Evolutionary conservation across 2,888 invertebrate genomes (phyloP).

Genomic region (Drosophila dives): DNA sequence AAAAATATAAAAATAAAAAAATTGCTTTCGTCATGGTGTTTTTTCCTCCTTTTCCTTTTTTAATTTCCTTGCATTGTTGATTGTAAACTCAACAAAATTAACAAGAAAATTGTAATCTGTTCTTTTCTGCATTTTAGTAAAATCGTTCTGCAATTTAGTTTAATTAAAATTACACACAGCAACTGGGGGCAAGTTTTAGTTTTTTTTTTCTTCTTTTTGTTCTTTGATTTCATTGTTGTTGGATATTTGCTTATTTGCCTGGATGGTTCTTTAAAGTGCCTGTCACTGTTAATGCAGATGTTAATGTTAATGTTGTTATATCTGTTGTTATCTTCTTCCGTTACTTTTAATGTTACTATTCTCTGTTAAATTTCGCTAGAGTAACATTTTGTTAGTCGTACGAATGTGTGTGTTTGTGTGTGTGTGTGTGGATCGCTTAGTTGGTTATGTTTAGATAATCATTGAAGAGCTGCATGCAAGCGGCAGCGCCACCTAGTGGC

Average conservation of each 20-base stretch:
- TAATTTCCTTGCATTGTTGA: conserved; percentile 19
- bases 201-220: conserved; percentile 32
- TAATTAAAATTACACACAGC: conserved; percentile 37
- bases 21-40: conserved; percentile 57
- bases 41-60: neutral
- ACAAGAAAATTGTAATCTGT: conserved; percentile 50
- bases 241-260: conserved; percentile 40
- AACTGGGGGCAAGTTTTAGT: conserved; percentile 26
- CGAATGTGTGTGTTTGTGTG: conserved; percentile 1
- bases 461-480: conserved; percentile 87
- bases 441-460: conserved; percentile 88
- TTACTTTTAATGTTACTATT: conserved; percentile 34
- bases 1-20: conserved; percentile 68
- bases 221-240: conserved; percentile 33
- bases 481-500: conserved; percentile 73
- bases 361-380: conserved; percentile 62
- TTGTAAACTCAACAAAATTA: conserved; percentile 67
- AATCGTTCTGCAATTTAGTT: conserved; percentile 36
- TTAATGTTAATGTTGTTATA: conserved; percentile 19
- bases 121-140: conserved; percentile 44
- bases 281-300: conserved; percentile 23
- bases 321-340: neutral
- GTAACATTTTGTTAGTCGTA: conserved; percentile 47
- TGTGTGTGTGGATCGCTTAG: conserved; percentile 12
- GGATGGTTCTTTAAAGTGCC: conserved; percentile 25